Percentiles rank a stretch among this genome's conserved stretches.
phyloP scores from a whole-genome alignment of 2,113 vertebrate species.

The Psephotus haematonotus region DNA sequence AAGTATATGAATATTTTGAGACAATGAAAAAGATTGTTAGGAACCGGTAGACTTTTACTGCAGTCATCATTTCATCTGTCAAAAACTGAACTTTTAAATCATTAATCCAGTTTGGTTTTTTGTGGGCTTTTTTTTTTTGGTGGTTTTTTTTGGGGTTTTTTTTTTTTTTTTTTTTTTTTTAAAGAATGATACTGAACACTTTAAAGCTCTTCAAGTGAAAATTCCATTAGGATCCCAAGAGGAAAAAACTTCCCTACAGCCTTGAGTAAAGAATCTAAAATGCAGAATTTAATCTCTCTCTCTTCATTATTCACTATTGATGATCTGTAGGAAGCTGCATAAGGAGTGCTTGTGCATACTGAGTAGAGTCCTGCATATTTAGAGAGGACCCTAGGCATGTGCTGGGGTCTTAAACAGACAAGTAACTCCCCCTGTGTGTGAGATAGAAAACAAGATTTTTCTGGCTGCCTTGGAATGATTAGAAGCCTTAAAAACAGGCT shows the following conservation, averaged over 20 bases:
- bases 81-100: constrained; percentile 5
- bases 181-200: not conserved
- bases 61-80: constrained; percentile 12
- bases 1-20: not conserved
- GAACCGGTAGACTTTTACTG: not conserved
- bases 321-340: constrained; percentile 10
- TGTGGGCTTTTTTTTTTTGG: not conserved
- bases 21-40: not conserved
- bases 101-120: not conserved
- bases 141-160: too few relatives aligned
- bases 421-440: not conserved
- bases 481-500: not conserved
- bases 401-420: constrained; percentile 3
- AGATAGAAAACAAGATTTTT: not conserved
- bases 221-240: constrained; percentile 7
- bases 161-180: not conserved
- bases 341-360: not conserved
- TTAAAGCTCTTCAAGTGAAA: constrained; percentile 8
- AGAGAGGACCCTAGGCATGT: not conserved
- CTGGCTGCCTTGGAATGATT: not conserved
- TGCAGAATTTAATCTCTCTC: constrained; percentile 40
- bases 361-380: not conserved
- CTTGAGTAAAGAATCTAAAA: constrained; percentile 36
- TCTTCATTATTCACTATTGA: constrained; percentile 35
- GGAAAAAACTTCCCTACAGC: not conserved